Evolutionary conservation across 1,140 invertebrate genomes (phyloP).

Genomic region (Euglossa dilemma): DNA sequence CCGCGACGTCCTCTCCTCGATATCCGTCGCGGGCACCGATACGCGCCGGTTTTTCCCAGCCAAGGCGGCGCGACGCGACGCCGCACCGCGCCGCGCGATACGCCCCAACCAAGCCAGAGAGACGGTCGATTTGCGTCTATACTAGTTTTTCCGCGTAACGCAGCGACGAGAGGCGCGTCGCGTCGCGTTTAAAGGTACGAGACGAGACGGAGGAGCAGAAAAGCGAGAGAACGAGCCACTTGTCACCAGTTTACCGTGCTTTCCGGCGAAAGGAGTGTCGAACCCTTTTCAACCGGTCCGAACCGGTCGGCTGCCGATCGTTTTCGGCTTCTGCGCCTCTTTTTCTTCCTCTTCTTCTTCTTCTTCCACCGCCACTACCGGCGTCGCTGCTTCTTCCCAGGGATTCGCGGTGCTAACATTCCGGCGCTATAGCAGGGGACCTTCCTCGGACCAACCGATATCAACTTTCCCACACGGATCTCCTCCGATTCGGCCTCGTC

Average conservation of each 20-base stretch:
- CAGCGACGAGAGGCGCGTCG: neutral
- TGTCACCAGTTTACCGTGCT: slow-evolving; percentile 62
- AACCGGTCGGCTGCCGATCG: slow-evolving; percentile 64
- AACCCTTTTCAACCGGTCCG: slow-evolving; percentile 67
- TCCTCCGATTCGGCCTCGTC: slow-evolving; percentile 46
- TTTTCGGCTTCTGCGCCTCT: slow-evolving; percentile 52
- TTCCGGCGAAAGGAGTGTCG: slow-evolving; percentile 61
- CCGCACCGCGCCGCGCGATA: too few species aligned
- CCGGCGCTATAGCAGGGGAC: slow-evolving; percentile 52
- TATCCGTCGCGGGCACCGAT: slow-evolving; percentile 13
- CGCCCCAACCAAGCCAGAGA: neutral
- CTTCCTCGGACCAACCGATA: slow-evolving; percentile 51
- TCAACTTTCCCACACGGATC: slow-evolving; percentile 75
- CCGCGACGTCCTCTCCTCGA: neutral
- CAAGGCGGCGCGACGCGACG: neutral
- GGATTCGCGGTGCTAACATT: slow-evolving; percentile 71
- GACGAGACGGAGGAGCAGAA: neutral
- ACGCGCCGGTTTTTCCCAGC: slow-evolving; percentile 21
- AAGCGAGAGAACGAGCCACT: slow-evolving; percentile 49
- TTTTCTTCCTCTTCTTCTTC: slow-evolving; percentile 41
- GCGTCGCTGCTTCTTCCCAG: slow-evolving; percentile 61
- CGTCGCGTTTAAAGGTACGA: slow-evolving; percentile 8
- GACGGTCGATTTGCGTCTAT: slow-evolving; percentile 14
- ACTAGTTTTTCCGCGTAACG: slow-evolving; percentile 35
- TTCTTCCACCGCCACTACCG: slow-evolving; percentile 45